Evolutionary conservation across 92 coral and sea anemone species (phyloP), one percentile per base, ranked within the genome.

Genomic region (Diadumene lineata): DNA sequence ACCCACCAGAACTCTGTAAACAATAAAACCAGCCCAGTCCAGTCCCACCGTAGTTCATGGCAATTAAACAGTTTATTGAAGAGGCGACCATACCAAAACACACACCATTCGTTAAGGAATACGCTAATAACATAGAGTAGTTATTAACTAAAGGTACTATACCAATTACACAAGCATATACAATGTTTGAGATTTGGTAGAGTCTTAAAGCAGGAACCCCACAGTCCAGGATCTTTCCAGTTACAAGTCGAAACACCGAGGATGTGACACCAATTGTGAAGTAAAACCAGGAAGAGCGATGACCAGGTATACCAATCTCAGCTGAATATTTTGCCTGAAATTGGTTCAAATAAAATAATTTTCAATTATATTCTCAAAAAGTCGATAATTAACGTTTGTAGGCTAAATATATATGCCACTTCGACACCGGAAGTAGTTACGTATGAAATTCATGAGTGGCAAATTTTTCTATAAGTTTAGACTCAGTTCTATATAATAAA

Each of bases 171-270:
- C 34, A 34, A 10, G 72, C 56, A 23, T 29, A 48, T 1, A 38
- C 55, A 10, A 67, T 22, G 1, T 25, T 43, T 22, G 51, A 43
- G n/a, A 48, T 8, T 27, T 67, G 72, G 15, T 24, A 67, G 8
- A 67, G 21, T 15, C 72, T 43, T 13, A 43, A 67, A 67, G 17
- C 7, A 25, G 72, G 31, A 28, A 67, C n/a, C 8, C 72, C 72
- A 21, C 55, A 34, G 72, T 67, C 72, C 21, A 43, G 43, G 11
- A 67, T 15, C 23, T 25, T 67, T 34, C 72, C 72, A 15, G 72
- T 67, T 2, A 67, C 29, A 30, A 67, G 6, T 18, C 72, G 8
- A 18, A 43, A 67, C 29, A 67, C 55, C 56, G 43, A 2, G 1
- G 72, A 67, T 19, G 55, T 43, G 31, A 10, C 21, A 9, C 72